Evolutionary conservation across 1,140 invertebrate genomes (phyloP).

Genomic region (Drosophila ananassae): DNA sequence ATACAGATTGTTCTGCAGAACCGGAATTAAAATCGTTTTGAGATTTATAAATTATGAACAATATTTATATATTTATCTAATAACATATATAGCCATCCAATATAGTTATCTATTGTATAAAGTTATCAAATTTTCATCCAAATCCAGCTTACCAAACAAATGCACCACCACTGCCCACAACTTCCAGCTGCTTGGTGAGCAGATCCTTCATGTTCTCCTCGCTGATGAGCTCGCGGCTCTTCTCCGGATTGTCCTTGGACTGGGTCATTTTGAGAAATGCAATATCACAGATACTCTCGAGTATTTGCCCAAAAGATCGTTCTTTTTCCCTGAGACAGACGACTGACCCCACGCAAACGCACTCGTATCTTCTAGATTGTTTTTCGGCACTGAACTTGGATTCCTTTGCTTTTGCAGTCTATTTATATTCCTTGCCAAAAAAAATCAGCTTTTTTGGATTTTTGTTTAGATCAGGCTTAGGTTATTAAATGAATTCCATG

Average conservation of each 20-base stretch:
- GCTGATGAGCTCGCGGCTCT: constrained; percentile 66
- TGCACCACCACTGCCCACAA: constrained; percentile 70
- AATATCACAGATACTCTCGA: constrained; percentile 47
- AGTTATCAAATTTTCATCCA: no score
- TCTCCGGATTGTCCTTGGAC: constrained; percentile 67
- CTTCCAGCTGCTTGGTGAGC: constrained; percentile 77
- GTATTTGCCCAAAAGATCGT: neutral
- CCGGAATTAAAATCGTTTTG: no score
- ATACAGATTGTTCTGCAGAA: no score
- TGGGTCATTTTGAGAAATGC: constrained; percentile 49
- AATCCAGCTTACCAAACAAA: constrained; percentile 82
- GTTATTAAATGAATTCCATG: constrained; percentile 8
- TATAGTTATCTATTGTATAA: no score
- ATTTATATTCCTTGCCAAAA: constrained; percentile 15
- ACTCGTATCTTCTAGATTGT: constrained; percentile 20
- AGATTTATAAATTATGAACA: no score
- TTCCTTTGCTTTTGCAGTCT: constrained; percentile 31
- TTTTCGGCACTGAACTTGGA: constrained; percentile 49
- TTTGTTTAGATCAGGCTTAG: constrained; percentile 18
- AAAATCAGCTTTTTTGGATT: constrained; percentile 1
- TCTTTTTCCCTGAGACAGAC: constrained; percentile 1
- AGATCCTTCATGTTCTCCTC: constrained; percentile 77
- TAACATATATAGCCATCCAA: no score
- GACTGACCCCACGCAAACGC: constrained; percentile 14
- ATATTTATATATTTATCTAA: no score